Percentiles rank a stretch among this genome's conserved stretches.
Evolutionary conservation across 2,113 vertebrate species (phyloP).

Genomic region (Colaptes auratus): DNA sequence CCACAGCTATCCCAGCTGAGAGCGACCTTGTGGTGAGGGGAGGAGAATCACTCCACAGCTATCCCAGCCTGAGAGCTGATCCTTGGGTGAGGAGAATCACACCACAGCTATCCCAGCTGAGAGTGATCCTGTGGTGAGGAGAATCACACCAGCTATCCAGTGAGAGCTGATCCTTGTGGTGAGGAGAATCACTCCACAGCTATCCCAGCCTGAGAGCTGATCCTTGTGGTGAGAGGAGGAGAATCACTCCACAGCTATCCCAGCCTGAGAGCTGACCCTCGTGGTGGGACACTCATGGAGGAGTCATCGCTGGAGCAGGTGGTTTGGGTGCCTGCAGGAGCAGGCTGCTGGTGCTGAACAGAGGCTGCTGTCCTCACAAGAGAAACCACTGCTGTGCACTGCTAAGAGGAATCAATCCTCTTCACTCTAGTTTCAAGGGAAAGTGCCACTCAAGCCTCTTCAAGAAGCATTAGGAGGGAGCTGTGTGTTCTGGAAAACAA

Average conservation of each 20-base stretch:
- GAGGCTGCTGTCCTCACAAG: rapidly evolving
- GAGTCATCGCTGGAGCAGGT: neutral
- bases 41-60: too few species aligned
- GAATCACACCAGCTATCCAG: too few species aligned
- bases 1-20: neutral
- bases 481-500: neutral
- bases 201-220: neutral
- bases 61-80: too few species aligned
- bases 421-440: neutral
- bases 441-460: neutral
- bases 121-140: too few species aligned
- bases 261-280: neutral
- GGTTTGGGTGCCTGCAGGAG: neutral
- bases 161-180: too few species aligned
- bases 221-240: neutral
- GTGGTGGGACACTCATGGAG: neutral
- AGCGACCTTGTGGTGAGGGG: too few species aligned
- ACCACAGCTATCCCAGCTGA: too few species aligned
- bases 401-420: neutral
- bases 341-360: neutral
- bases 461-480: neutral
- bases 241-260: neutral
- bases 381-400: neutral
- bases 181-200: too few species aligned
- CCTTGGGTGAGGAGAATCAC: too few species aligned